Base-by-base conservation (phyloP, 2,888 invertebrate species). In the Rhagonycha lutea region DNA sequence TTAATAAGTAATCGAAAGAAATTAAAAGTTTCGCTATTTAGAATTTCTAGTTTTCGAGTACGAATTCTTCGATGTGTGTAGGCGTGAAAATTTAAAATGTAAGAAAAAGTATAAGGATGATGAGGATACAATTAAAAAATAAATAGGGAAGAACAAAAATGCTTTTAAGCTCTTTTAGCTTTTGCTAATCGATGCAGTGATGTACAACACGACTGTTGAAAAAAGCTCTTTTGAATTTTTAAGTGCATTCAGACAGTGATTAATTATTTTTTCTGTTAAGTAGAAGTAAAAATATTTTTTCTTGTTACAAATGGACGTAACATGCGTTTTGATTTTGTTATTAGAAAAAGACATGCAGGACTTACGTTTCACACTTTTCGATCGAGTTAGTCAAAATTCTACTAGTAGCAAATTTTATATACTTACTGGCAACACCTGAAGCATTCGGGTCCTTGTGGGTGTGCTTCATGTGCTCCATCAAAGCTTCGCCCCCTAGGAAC, bases 391-490 rank as follows among this genome's bases (percentile, higher is more conserved):
- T 72, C 62, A 14, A 63, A 24, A 24, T 63, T 23, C 63, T 24
- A 63, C 14, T 14, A 61, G 8, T 61, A 23, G 62, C 62, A 18
- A 62, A 23, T 62, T 18, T 62, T 83, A 83, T 82, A 83, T 89
- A 93, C 94, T 94, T 94, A 95, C 95, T 95, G 91, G 95, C 94
- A 89, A 95, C 95, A 87, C 95, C 95, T 83, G 94, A 94, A 82
- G 95, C 94, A 88, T 95, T 95, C 61, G 96, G 96, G 86, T 97
- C 97, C 91, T 97, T 97, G 89, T 97, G 97, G 72, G 95, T 95
- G 87, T 95, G 95, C 89, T 97, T 97, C 97, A 97, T 97, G 88
- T 97, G 97, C 89, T 97, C 97, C 91, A 97, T 96, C 78, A 97
- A 92, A 74, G 96, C 95, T 89, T 97, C 97, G 81, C 95, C 95